Percentiles rank a stretch among this genome's conserved stretches.
Conservation (phyloP, 2,113 vertebrate species). For the Pseudorectes ferrugineus region DNA sequence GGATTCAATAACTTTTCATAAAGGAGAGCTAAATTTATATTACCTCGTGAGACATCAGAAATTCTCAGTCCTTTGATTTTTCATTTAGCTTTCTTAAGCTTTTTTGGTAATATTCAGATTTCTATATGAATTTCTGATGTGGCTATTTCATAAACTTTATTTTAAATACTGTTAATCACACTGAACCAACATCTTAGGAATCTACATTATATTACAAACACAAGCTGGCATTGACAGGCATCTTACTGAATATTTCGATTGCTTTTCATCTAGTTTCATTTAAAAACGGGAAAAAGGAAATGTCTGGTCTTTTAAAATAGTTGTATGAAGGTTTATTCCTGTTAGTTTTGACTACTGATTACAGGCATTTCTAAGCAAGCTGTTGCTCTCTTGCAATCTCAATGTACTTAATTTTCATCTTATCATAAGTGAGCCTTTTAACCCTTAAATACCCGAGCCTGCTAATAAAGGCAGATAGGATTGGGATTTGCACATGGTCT, state of each 20-base stretch:
- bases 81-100: neutral
- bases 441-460: neutral
- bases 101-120: neutral
- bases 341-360: neutral
- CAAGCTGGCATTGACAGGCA: neutral
- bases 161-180: neutral
- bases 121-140: neutral
- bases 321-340: neutral
- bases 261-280: neutral
- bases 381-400: neutral
- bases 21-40: neutral
- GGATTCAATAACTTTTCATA: neutral
- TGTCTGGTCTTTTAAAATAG: neutral
- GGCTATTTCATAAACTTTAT: neutral
- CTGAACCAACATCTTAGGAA: neutral
- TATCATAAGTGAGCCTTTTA: neutral
- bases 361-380: neutral
- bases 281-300: neutral
- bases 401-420: neutral
- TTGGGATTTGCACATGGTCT: neutral
- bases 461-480: neutral
- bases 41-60: neutral
- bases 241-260: neutral
- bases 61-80: neutral
- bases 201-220: neutral